Conservation (phyloP, 2,797 vertebrate species). For the Decapterus maruadsi region DNA sequence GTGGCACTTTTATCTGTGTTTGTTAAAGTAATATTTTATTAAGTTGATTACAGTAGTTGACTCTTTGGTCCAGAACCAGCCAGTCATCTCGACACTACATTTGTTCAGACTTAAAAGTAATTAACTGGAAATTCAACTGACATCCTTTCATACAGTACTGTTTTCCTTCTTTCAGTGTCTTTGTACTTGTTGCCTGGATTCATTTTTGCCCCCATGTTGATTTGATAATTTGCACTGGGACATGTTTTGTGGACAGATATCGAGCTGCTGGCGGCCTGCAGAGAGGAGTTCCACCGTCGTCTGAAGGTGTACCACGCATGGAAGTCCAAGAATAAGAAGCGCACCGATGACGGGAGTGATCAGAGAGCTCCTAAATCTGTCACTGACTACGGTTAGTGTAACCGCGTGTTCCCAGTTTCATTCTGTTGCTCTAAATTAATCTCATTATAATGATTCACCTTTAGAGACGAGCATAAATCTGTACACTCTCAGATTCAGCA, state of each 20-base stretch:
- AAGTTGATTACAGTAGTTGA: too few species aligned
- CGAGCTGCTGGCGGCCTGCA: constrained; percentile 95
- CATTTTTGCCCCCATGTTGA: background rate
- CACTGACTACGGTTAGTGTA: constrained; percentile 93
- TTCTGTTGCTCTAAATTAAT: background rate
- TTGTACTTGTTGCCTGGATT: background rate
- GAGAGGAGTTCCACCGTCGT: constrained; percentile 98
- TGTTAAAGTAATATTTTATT: too few species aligned
- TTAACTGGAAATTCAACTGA: too few species aligned
- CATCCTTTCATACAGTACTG: too few species aligned
- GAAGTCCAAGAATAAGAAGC: constrained; percentile 99
- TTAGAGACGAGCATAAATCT: background rate
- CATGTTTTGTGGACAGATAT: constrained; percentile 88
- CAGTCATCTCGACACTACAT: too few species aligned
- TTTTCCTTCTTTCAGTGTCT: too few species aligned
- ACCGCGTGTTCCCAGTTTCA: background rate
- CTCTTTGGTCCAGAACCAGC: too few species aligned
- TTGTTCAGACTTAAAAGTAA: too few species aligned
- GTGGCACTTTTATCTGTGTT: too few species aligned
- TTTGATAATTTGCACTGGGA: background rate
- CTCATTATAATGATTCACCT: background rate
- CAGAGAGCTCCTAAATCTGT: constrained; percentile 97
- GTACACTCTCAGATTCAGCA: background rate
- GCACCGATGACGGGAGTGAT: constrained; percentile 89
- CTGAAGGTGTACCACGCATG: constrained; percentile 98